A percentile compares a stretch with the other conserved stretches of the same genome.
phyloP scores from a whole-genome alignment of 1,140 invertebrate genomes.

The Caligus rogercresseyi region DNA sequence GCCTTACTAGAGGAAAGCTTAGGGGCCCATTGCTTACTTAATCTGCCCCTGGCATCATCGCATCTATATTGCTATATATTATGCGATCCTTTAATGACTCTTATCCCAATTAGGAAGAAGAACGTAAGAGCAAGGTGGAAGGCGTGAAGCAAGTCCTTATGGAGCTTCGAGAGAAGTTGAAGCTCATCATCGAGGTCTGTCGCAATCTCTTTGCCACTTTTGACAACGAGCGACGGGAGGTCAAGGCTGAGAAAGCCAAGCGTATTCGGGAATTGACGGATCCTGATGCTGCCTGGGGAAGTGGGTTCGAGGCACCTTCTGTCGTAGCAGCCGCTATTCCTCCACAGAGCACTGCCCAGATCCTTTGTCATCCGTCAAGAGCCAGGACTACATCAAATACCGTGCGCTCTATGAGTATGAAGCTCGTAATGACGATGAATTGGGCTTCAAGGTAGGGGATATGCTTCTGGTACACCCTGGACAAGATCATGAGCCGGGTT shows the following conservation, averaged over 20 bases:
- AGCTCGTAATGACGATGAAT: constrained; percentile 76
- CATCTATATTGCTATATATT: too few relatives aligned
- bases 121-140: constrained; percentile 1
- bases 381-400: constrained; percentile 42
- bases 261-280: constrained; percentile 20
- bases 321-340: background rate
- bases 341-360: background rate
- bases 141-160: constrained; percentile 15
- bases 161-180: constrained; percentile 20
- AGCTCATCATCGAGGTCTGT: constrained; percentile 20
- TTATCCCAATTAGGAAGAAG: background rate
- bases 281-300: constrained; percentile 21
- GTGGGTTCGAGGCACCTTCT: constrained; percentile 3
- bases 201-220: constrained; percentile 16
- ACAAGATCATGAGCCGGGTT: constrained; percentile 84
- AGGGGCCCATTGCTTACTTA: too few relatives aligned
- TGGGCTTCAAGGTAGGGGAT: constrained; percentile 82
- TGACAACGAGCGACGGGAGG: constrained; percentile 15
- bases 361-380: background rate
- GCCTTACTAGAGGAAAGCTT: too few relatives aligned
- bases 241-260: constrained; percentile 20
- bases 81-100: too few relatives aligned
- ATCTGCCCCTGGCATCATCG: too few relatives aligned
- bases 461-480: constrained; percentile 59
- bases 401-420: constrained; percentile 83